These are phyloP conservation scores for Tetropium fuscum DNA, from an alignment of 2,888 invertebrate genomes.

Conservation along the genomic window DNA sequence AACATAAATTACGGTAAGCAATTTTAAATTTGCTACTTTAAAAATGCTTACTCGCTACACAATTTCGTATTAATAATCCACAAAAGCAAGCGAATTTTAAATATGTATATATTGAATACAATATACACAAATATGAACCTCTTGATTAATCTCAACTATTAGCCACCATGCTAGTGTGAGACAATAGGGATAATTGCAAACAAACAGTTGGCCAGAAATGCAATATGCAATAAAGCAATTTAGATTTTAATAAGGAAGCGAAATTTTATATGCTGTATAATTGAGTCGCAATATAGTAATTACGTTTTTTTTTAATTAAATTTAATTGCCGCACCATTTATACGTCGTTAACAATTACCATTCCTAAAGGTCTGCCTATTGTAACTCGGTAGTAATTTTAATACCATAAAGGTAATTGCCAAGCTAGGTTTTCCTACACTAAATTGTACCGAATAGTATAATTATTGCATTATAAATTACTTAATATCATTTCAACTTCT, in stretches of 20 bases:
- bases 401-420: constrained; percentile 4
- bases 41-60: too few species aligned
- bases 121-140: too few species aligned
- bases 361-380: constrained; percentile 14
- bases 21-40: too few species aligned
- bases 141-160: too few species aligned
- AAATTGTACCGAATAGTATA: constrained; percentile 10
- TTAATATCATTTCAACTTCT: background rate
- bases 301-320: constrained; percentile 7
- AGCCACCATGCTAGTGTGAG: background rate
- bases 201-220: background rate
- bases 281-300: constrained; percentile 2
- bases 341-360: constrained; percentile 8
- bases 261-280: constrained; percentile 1
- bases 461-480: constrained; percentile 5
- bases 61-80: too few species aligned
- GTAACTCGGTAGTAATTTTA: constrained; percentile 1
- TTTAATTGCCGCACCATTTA: constrained; percentile 11
- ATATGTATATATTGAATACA: too few species aligned
- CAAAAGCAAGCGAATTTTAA: too few species aligned
- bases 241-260: constrained; percentile 1
- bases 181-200: background rate
- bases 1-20: too few species aligned
- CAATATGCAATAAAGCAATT: background rate
- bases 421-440: constrained; percentile 1